These are phyloP conservation scores for Aurelia aurita complex sp. Pacific DNA, from an alignment of 30 jellyfish, hydroid and myxozoan genomes.

Conservation along the genomic window DNA sequence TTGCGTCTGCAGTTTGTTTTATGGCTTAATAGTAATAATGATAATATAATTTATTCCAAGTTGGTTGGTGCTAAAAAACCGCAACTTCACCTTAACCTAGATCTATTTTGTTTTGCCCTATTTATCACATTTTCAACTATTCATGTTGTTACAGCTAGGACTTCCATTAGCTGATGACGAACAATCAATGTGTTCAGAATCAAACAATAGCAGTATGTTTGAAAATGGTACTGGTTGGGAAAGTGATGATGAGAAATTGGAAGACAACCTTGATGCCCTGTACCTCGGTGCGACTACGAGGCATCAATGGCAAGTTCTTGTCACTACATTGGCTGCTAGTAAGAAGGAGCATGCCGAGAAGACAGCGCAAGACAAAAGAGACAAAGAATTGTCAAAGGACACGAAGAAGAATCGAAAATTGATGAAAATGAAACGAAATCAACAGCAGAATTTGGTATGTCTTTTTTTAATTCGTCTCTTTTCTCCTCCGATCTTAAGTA, in stretches of 20 bases:
- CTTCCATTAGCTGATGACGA: slow-evolving; percentile 95
- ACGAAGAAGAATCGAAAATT: slow-evolving; percentile 24
- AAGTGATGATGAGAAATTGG: slow-evolving; percentile 73
- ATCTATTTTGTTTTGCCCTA: neutral
- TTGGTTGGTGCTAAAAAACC: too few species aligned
- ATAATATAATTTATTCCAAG: too few species aligned
- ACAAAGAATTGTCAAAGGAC: slow-evolving; percentile 21
- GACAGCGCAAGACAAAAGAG: slow-evolving; percentile 50
- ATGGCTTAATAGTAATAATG: too few species aligned
- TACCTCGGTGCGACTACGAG: slow-evolving; percentile 98
- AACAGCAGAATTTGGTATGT: slow-evolving; percentile 53
- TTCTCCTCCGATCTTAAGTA: too few species aligned
- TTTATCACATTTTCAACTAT: neutral
- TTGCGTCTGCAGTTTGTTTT: too few species aligned
- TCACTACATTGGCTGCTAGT: slow-evolving; percentile 81
- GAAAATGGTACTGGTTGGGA: slow-evolving; percentile 54
- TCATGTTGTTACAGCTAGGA: slow-evolving; percentile 71
- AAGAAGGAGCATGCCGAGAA: slow-evolving; percentile 82
- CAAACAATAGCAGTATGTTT: slow-evolving; percentile 79
- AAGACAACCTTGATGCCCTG: slow-evolving; percentile 90
- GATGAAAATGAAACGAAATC: slow-evolving; percentile 22
- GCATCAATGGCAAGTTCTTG: slow-evolving; percentile 98
- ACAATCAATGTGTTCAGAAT: slow-evolving; percentile 85
- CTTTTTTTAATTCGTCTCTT: neutral
- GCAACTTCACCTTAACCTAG: too few species aligned